Base-by-base conservation (phyloP, 37 sponge, comb jelly and placozoan genomes). In the Haliclona indistincta region DNA sequence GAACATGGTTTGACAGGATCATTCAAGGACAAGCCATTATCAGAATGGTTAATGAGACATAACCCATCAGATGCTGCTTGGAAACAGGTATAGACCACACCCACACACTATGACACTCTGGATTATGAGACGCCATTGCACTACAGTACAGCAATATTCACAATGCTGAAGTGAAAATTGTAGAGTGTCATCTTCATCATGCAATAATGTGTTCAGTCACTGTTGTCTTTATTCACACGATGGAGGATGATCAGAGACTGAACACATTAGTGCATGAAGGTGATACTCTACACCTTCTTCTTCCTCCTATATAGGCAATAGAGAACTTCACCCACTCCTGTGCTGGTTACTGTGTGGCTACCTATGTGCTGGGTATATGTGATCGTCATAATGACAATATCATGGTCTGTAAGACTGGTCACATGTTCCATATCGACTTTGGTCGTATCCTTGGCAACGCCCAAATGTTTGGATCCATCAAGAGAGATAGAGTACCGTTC, bases 341-440 rank as follows among this genome's bases (percentile, higher is more conserved):
- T 88, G 96, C 96, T 70, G 96, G 92, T 33, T 95, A 88, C 68
- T 95, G 96, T 82, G 96, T 95, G 62, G 96, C 96, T 13, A 87
- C 96, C 13, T 95, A 85, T 75, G 89, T 95, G 41, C 68, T 95
- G 63, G 96, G 96, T 2, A 77, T 95, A 11, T 88, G 96, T 73
- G 96, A 95, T 74, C 82, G 92, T 6, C 96, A 91, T 63, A 95
- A 91, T 61, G 96, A 95, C 79, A 95, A 95, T 76, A 95, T 95
- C 77, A 95, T 95, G 96, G 63, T 95, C 42, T 80, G 77, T 41
- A 77, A 64, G 38, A 77, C 82, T 4, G 96, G 96, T 1, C 89
- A 95, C 82, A 78, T 95, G 82, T 95, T 95, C 76, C 96, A 95
- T 67, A 95, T 95, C 45, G 96, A 91, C 78, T 95, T 88, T 73